Base-by-base conservation (phyloP, 2,888 invertebrate species). In the Eilema sororculum region DNA sequence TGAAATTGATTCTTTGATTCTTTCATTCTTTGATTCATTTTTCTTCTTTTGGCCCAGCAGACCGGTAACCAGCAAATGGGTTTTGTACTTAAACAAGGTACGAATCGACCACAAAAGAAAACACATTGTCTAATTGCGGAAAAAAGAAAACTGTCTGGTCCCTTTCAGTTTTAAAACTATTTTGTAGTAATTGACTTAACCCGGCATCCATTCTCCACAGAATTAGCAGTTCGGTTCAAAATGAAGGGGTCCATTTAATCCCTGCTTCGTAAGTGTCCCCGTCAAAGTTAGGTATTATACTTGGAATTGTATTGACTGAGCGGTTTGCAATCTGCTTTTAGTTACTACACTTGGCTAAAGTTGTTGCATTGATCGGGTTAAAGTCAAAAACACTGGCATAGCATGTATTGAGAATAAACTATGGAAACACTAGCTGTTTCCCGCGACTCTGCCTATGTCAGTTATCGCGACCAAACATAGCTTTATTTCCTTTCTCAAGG, bases 111-210 rank as follows among this genome's bases (percentile, higher is more conserved):
- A n/a, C n/a, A n/a, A n/a, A n/a, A n/a, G n/a, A n/a, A n/a, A 24
- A 37, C 13, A 37, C 13, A 37, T 6, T 52, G 3, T 30, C 16
- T 60, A n/a, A 28, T n/a, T 3, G n/a, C 30, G 28, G 30, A 61
- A 37, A 66, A 58, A 58, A 41, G 58, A 61, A 64, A 41, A 62
- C 5, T n/a, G n/a, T 56, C 41, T 65, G 78, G 65, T 80, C 77
- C 6, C 81, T 81, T 84, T 80, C 68, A 82, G 84, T 82, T 83
- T 81, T 79, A 82, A 83, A 83, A 82, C 85, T 87, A 87, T 82
- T 80, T 84, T 76, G 71, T 73, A 79, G 83, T 84, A 82, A 85
- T 83, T 78, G 77, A 85, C 82, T 84, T 82, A 81, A 78, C 66
- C 75, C 58, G 69, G 79, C 83, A 80, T 80, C 78, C 67, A 69